Evolutionary conservation across 2,797 vertebrate species (phyloP).

Genomic region (Halcyon smyrnensis): DNA sequence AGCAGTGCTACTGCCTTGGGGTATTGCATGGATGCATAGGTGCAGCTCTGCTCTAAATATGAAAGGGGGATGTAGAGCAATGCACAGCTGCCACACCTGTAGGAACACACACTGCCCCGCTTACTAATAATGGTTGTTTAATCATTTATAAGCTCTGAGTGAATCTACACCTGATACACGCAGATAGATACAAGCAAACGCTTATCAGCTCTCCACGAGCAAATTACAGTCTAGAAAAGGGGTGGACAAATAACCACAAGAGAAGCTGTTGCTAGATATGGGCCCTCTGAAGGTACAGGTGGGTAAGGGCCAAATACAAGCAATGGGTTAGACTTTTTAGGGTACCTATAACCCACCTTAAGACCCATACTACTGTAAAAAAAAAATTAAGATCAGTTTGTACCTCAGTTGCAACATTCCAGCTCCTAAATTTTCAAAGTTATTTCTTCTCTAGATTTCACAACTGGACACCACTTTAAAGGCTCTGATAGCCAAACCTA

Average conservation of each 20-base stretch:
- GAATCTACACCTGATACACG: not conserved
- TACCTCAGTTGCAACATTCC: not conserved
- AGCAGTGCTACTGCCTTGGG: not conserved
- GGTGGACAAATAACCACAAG: not conserved
- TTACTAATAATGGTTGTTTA: not conserved
- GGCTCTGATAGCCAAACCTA: not conserved
- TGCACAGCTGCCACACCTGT: rapidly evolving
- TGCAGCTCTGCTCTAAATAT: not conserved
- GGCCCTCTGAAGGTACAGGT: not conserved
- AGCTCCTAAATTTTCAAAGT: not conserved
- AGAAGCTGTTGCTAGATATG: not conserved
- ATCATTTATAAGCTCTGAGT: not conserved
- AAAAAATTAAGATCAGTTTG: not conserved
- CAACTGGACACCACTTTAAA: not conserved
- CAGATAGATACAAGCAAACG: not conserved
- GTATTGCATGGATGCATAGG: not conserved
- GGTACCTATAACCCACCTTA: not conserved
- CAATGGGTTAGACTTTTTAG: not conserved
- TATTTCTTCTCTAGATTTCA: not conserved
- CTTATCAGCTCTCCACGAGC: not conserved
- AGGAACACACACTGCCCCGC: not conserved
- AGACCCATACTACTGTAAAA: not conserved
- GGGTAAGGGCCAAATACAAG: not conserved
- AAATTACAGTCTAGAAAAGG: not conserved
- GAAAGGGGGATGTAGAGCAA: not conserved